Conservation (phyloP, 2,797 vertebrate species). For the Myotis findleyi region DNA sequence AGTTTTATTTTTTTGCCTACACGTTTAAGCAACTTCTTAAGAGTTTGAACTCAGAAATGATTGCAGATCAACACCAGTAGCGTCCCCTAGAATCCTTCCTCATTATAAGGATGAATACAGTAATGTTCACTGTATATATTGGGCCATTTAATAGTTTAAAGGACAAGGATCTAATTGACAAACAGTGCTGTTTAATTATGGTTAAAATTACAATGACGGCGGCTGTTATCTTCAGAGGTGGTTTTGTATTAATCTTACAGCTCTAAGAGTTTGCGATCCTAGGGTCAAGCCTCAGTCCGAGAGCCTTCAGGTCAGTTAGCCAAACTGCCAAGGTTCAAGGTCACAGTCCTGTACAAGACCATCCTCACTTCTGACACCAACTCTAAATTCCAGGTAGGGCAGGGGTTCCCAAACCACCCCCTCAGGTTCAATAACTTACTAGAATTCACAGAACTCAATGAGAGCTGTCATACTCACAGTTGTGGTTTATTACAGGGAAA, state of each 20-base stretch:
- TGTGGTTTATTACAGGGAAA: not conserved
- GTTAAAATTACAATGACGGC: not conserved
- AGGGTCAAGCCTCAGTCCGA: not conserved
- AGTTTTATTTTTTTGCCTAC: not conserved
- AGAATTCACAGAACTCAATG: not conserved
- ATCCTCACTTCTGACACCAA: not conserved
- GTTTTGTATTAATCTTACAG: not conserved
- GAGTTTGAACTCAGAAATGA: not conserved
- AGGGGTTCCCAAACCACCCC: not conserved
- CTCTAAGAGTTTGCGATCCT: not conserved
- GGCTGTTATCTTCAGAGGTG: not conserved
- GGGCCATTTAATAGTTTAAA: not conserved
- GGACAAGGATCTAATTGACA: not conserved
- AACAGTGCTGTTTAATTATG: not conserved
- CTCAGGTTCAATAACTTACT: not conserved
- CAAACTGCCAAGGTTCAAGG: not conserved
- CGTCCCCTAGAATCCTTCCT: not conserved
- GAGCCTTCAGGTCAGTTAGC: not conserved
- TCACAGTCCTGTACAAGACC: not conserved
- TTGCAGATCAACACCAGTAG: not conserved
- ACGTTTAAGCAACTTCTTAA: not conserved
- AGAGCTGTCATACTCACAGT: not conserved
- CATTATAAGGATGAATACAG: not conserved
- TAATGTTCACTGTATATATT: not conserved
- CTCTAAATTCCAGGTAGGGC: accelerated